Evolutionary conservation across 2,888 invertebrate genomes (phyloP).

Genomic region (Osedax frankpressi): DNA sequence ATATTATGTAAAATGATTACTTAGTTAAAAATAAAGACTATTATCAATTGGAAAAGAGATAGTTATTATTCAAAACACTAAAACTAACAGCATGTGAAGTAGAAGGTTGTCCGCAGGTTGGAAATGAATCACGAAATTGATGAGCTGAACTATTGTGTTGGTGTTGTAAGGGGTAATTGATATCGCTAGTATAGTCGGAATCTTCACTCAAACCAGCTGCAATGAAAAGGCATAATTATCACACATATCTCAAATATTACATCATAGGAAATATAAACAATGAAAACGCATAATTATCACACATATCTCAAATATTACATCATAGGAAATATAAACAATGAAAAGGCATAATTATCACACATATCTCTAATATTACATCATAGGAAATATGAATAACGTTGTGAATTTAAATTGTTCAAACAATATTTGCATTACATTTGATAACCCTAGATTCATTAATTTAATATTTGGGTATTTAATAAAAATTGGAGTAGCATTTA

Average conservation of each 20-base stretch:
- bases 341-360: neutral
- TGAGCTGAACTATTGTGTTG: slow-evolving; percentile 82
- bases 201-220: slow-evolving; percentile 71
- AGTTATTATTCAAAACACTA: too few species aligned
- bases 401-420: too few species aligned
- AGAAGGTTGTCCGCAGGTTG: neutral
- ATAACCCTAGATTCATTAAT: too few species aligned
- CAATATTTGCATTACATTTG: too few species aligned
- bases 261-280: neutral
- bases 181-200: slow-evolving; percentile 89
- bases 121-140: slow-evolving; percentile 50
- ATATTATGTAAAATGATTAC: too few species aligned
- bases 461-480: too few species aligned
- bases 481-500: too few species aligned
- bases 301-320: neutral
- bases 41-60: too few species aligned
- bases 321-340: neutral
- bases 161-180: slow-evolving; percentile 65
- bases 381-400: neutral
- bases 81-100: too few species aligned
- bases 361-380: neutral
- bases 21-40: too few species aligned
- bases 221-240: slow-evolving; percentile 16
- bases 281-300: neutral
- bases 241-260: neutral